Conservation (phyloP, 2,888 invertebrate species). For the Colletes collaris region DNA sequence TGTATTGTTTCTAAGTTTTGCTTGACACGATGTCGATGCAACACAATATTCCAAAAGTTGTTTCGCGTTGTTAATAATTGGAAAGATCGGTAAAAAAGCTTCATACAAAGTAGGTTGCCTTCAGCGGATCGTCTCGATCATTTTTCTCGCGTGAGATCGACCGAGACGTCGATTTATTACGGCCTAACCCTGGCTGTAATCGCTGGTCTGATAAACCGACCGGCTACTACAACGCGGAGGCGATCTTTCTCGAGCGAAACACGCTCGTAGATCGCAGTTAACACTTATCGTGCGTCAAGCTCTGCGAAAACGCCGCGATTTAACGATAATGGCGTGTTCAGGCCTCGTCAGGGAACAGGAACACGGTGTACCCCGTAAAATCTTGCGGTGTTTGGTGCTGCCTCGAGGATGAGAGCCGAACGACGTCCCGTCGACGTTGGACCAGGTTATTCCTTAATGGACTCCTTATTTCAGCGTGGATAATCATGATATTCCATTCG, state of each 20-base stretch:
- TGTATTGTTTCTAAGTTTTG: too few species aligned
- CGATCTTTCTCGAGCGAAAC: conserved; percentile 49
- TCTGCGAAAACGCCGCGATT: conserved; percentile 63
- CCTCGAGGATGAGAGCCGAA: neutral
- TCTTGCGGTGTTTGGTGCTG: neutral
- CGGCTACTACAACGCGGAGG: conserved; percentile 21
- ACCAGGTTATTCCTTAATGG: conserved; percentile 15
- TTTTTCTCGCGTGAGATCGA: neutral
- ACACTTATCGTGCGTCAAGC: conserved; percentile 66
- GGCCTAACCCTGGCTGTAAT: conserved; percentile 18
- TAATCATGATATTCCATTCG: neutral
- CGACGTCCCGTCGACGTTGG: conserved; percentile 2
- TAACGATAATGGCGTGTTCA: conserved; percentile 72
- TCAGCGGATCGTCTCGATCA: neutral
- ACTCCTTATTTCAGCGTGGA: neutral
- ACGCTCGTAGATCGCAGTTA: conserved; percentile 53
- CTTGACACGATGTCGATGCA: too few species aligned
- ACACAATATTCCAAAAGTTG: too few species aligned
- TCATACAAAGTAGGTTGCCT: neutral
- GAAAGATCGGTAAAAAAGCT: neutral
- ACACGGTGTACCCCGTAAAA: conserved; percentile 29
- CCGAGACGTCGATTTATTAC: conserved; percentile 42
- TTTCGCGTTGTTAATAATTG: neutral
- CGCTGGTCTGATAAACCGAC: conserved; percentile 43
- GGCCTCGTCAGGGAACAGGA: conserved; percentile 40